phyloP scores from a whole-genome alignment of 2,888 invertebrate genomes.

The Morinoia aosen region DNA sequence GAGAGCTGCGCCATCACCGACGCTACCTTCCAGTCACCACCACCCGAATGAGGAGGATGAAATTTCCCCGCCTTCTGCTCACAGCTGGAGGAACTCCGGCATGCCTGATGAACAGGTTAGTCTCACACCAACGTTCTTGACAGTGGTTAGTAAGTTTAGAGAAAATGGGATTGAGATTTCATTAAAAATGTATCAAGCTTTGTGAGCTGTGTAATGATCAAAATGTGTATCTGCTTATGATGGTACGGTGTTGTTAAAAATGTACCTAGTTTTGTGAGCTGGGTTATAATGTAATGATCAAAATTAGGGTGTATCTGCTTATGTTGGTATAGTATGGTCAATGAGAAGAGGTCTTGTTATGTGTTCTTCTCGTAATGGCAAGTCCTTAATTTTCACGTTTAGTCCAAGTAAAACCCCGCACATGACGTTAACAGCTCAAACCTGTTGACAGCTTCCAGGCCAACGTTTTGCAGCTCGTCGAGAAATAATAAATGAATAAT shows the following conservation, averaged over 20 bases:
- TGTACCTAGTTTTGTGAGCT: background rate
- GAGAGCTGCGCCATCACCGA: constrained; percentile 65
- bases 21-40: constrained; percentile 53
- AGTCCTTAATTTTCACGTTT: no score
- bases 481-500: no score
- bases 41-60: constrained; percentile 54
- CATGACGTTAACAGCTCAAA: no score
- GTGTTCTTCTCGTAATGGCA: no score
- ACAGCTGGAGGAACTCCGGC: constrained; percentile 63
- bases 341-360: no score
- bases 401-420: no score
- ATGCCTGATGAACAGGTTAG: constrained; percentile 64
- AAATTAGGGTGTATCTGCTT: background rate
- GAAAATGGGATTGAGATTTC: background rate
- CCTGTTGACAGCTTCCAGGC: no score
- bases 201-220: background rate
- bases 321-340: background rate
- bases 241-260: background rate
- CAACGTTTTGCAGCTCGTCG: no score
- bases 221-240: background rate
- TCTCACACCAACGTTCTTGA: background rate
- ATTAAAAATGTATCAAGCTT: background rate
- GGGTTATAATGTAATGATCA: background rate
- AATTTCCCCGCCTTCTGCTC: constrained; percentile 55
- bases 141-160: background rate